These are phyloP conservation scores for Drosophila borborema DNA, from an alignment of 2,888 invertebrate species.

Conservation along the genomic window DNA sequence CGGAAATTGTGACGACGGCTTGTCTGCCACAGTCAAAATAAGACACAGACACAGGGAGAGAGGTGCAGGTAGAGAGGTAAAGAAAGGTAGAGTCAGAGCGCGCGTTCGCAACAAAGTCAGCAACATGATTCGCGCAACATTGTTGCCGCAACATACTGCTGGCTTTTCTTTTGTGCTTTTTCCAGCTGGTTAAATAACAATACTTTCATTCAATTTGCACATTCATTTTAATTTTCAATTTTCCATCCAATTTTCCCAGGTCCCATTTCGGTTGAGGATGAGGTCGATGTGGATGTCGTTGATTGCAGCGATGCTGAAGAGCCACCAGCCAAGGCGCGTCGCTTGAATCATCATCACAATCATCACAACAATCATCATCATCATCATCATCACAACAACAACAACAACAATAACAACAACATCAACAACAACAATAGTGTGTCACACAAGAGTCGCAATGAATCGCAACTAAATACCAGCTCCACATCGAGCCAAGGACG, in stretches of 20 bases:
- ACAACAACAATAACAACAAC: slow-evolving; percentile 51
- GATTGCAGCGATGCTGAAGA: slow-evolving; percentile 89
- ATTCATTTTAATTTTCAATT: slow-evolving; percentile 48
- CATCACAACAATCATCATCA: slow-evolving; percentile 59
- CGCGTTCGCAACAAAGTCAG: slow-evolving; percentile 7
- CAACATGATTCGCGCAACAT: background rate
- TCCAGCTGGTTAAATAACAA: background rate
- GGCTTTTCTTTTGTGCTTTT: slow-evolving; percentile 2
- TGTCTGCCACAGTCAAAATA: slow-evolving; percentile 52
- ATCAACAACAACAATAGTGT: slow-evolving; percentile 46
- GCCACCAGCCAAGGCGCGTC: slow-evolving; percentile 80
- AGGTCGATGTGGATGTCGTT: slow-evolving; percentile 90
- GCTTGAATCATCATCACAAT: slow-evolving; percentile 71
- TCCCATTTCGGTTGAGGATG: slow-evolving; percentile 87
- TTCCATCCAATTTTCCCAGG: slow-evolving; percentile 70
- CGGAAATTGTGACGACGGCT: slow-evolving; percentile 66
- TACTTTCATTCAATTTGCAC: slow-evolving; percentile 42
- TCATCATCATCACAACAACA: slow-evolving; percentile 42
- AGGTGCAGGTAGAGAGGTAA: background rate
- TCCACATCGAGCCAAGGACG: slow-evolving; percentile 83
- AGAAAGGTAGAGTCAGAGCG: background rate
- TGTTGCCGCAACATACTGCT: slow-evolving; percentile 39
- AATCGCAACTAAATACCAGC: slow-evolving; percentile 76
- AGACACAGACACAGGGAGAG: background rate
- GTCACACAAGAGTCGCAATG: slow-evolving; percentile 38